A percentile compares a stretch with the other conserved stretches of the same genome.
Evolutionary conservation across 2,113 vertebrate species (phyloP).

Genomic region (Lagopus leucura): DNA sequence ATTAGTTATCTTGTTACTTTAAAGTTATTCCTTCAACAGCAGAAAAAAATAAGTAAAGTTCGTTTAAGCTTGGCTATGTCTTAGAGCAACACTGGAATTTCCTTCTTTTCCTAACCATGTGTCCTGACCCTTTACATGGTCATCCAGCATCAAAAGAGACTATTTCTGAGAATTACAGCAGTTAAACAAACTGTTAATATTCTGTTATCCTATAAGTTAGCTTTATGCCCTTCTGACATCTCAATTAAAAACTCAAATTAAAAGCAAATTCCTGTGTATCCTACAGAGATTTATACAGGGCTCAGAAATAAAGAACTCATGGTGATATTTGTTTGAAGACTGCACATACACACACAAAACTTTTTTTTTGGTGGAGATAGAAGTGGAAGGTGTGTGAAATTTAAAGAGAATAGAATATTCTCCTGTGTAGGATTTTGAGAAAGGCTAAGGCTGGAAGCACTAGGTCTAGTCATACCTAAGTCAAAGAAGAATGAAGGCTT

Average conservation of each 20-base stretch:
- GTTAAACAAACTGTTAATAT: conserved; percentile 54
- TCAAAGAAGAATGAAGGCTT: background rate
- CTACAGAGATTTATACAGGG: conserved; percentile 8
- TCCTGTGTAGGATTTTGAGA: background rate
- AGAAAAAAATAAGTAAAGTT: background rate
- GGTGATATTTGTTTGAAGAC: conserved; percentile 44
- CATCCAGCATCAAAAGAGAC: conserved; percentile 7
- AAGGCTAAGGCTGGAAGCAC: background rate
- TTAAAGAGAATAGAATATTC: background rate
- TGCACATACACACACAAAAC: background rate
- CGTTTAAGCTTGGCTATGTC: background rate
- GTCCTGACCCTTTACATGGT: background rate
- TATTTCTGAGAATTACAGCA: conserved; percentile 14
- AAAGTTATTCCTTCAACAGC: background rate
- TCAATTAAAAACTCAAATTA: conserved; percentile 42
- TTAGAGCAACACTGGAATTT: background rate
- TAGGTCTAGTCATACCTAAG: background rate
- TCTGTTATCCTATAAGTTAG: conserved; percentile 28
- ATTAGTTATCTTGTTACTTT: background rate
- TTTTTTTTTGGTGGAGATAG: background rate
- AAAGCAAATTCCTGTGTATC: conserved; percentile 38
- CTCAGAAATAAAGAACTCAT: conserved; percentile 10
- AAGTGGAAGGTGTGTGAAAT: background rate
- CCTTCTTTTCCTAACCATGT: background rate
- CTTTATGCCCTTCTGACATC: conserved; percentile 26